These are phyloP conservation scores for Chalcis sispes DNA, from an alignment of 2,888 invertebrate species.

Conservation along the genomic window DNA sequence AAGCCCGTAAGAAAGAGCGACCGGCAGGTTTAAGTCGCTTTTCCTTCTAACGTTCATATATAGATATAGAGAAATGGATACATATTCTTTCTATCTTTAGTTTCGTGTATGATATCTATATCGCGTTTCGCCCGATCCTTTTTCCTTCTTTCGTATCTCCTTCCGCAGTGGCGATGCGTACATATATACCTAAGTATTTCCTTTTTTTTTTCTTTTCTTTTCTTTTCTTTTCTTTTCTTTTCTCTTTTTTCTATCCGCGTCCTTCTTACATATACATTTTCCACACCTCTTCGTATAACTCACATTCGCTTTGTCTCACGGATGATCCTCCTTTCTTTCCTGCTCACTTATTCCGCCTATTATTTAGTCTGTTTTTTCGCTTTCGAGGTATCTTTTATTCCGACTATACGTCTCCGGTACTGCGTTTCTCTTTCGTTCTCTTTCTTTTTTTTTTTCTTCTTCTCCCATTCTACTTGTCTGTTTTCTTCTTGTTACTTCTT, in stretches of 20 bases:
- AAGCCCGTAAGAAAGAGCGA: conserved; percentile 22
- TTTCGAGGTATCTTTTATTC: conserved; percentile 12
- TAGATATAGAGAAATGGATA: no score
- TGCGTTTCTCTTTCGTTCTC: neutral
- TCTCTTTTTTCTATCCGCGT: neutral
- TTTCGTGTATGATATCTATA: conserved; percentile 35
- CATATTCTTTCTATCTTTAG: no score
- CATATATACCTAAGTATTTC: no score
- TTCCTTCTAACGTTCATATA: neutral
- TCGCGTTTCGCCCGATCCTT: conserved; percentile 32
- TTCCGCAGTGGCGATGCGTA: no score
- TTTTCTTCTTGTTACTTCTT: conserved; percentile 38
- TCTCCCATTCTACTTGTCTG: neutral
- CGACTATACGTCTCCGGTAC: neutral
- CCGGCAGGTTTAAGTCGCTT: conserved; percentile 23
- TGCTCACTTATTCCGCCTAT: conserved; percentile 22
- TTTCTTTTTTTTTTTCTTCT: neutral
- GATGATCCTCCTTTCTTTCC: neutral
- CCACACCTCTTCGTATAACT: conserved; percentile 24
- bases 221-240: neutral
- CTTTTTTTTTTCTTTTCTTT: neutral
- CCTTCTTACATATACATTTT: conserved; percentile 42
- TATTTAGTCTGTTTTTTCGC: neutral
- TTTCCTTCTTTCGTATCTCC: neutral
- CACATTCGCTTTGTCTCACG: conserved; percentile 42